Conservation (phyloP, 92 coral and sea anemone genomes). For the Diadumene lineata region DNA sequence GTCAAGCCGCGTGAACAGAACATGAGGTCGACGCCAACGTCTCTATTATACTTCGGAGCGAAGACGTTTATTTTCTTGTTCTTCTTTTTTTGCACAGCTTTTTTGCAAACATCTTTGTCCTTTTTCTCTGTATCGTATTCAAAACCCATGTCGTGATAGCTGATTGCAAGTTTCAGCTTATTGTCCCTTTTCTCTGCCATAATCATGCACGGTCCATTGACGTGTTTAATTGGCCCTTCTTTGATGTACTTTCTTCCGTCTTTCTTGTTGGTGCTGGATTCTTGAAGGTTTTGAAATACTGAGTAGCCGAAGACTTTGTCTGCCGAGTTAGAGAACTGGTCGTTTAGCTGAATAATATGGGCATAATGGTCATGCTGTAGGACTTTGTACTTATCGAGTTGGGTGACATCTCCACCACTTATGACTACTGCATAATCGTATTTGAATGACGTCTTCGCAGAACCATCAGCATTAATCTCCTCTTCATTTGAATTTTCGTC, state of each 20-base stretch:
- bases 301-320: conserved; percentile 2
- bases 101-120: neutral
- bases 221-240: neutral
- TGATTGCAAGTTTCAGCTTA: neutral
- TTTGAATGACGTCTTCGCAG: neutral
- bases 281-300: neutral
- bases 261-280: too few species aligned
- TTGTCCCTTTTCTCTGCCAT: conserved; percentile 2
- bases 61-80: neutral
- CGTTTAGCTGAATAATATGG: neutral
- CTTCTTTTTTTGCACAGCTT: neutral
- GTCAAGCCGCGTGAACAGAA: neutral
- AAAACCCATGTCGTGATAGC: neutral
- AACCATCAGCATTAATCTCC: neutral
- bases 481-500: neutral
- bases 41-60: neutral
- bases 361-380: neutral
- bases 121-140: neutral
- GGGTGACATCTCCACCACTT: neutral
- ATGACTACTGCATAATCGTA: neutral
- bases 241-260: too few species aligned
- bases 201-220: neutral
- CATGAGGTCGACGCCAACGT: neutral
- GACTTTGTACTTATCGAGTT: neutral
- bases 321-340: neutral